A percentile compares a stretch with the other conserved stretches of the same genome.
phyloP scores from a whole-genome alignment of 2,888 invertebrate species.

The Folsomia manolachei region DNA sequence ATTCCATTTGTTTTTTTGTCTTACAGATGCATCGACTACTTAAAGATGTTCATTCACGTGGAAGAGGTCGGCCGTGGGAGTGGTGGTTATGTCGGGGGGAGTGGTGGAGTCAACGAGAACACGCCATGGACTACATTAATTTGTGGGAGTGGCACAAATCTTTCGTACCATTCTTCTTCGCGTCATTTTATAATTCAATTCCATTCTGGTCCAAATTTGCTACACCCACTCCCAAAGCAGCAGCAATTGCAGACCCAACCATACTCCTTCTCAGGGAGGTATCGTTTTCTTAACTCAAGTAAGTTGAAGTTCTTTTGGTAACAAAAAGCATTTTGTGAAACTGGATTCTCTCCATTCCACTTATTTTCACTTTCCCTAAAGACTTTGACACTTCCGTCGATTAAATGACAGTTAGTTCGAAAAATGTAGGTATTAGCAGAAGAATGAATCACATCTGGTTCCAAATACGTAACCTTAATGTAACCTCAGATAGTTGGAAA shows the following conservation, averaged over 20 bases:
- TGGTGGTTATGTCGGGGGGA: background rate
- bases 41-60: conserved; percentile 74
- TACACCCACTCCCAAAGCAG: background rate
- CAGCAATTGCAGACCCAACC: background rate
- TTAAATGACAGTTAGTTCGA: too few relatives aligned
- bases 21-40: conserved; percentile 72
- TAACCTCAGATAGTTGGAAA: too few relatives aligned
- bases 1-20: conserved; percentile 15
- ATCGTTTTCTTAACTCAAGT: conserved; percentile 49
- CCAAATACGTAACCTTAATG: too few relatives aligned
- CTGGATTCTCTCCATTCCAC: too few relatives aligned
- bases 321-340: too few relatives aligned
- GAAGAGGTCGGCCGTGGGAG: conserved; percentile 57
- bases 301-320: too few relatives aligned
- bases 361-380: too few relatives aligned
- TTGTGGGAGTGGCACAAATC: conserved; percentile 70
- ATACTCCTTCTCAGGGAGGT: conserved; percentile 41
- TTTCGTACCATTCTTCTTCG: conserved; percentile 71
- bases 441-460: too few relatives aligned
- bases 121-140: conserved; percentile 71
- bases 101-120: conserved; percentile 67
- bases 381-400: too few relatives aligned
- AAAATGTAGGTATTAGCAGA: too few relatives aligned
- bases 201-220: conserved; percentile 57
- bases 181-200: conserved; percentile 72